Base-by-base conservation (phyloP, 2,113 vertebrate genomes). In the Sphaerodactylus townsendi region DNA sequence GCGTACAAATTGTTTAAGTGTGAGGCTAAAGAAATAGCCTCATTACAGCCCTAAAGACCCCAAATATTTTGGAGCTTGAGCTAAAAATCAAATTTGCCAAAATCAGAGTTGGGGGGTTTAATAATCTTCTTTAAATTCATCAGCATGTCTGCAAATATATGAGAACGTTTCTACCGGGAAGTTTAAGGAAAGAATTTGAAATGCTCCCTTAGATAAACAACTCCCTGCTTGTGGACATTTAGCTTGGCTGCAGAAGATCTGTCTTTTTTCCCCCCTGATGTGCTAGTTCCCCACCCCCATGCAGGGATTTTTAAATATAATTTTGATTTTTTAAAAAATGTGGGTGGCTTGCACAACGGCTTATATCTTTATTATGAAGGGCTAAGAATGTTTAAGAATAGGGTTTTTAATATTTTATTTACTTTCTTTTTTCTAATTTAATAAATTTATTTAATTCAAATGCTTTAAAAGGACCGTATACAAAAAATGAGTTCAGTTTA, bases 1-100 rank as follows among this genome's bases (percentile, higher is more conserved):
- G 77, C 23, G 83, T 93, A 94, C 92, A 94, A 95, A 96, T 96
- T 96, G 94, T 90, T 80, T 81, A 93, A 89, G 88, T 91, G 94
- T 95, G 95, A 95, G 93, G 94, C 87, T 95, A 94, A 95, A 91
- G 81, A 85, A 91, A 94, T 93, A 93, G 86, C 89, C 92, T 96
- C 94, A 96, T 96, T 96, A 96, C 84, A 82, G 39, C 78, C 92
- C 86, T 95, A 94, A 95, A 95, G 93, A 93, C 91, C 86, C 90
- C 90, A 95, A 94, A 94, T 96, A 93, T 93, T 95, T 96, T 90
- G 0, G 79, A 94, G 89, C 91, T 91, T 88, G 86, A 91, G 92
- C 88, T 92, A 70, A 92, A 92, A 95, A 94, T 93, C 90, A 95
- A 95, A 93, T 80, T 76, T 2, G 28, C 35, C 66, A 74, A 74